phyloP scores from a whole-genome alignment of 2,113 vertebrate species.

The Eulemur rufifrons region DNA sequence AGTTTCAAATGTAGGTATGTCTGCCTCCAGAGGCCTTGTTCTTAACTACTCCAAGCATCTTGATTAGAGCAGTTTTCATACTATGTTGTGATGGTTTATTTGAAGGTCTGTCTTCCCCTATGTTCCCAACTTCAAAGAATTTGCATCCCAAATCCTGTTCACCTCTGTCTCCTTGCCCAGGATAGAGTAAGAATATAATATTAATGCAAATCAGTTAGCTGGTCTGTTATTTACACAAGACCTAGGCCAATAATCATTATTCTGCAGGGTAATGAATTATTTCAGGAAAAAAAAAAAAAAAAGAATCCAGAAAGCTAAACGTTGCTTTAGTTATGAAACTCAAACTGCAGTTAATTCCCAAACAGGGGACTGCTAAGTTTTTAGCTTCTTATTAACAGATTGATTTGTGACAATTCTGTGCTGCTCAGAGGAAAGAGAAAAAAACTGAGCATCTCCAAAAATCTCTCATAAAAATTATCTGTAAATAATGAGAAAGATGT shows the following conservation, averaged over 20 bases:
- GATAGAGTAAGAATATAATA: neutral
- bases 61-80: neutral
- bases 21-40: neutral
- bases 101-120: slow-evolving; percentile 5
- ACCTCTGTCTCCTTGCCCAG: neutral
- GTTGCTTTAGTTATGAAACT: slow-evolving; percentile 13
- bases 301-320: neutral
- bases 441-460: slow-evolving; percentile 73
- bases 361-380: slow-evolving; percentile 5
- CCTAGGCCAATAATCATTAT: neutral
- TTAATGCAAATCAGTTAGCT: neutral
- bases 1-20: neutral
- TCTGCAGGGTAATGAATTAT: neutral
- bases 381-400: slow-evolving; percentile 46
- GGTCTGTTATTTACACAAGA: slow-evolving; percentile 3
- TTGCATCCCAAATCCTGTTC: neutral
- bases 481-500: slow-evolving; percentile 74
- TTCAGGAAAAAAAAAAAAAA: neutral
- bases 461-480: slow-evolving; percentile 70
- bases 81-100: neutral
- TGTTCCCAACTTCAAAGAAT: neutral
- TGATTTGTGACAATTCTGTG: slow-evolving; percentile 44
- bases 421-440: slow-evolving; percentile 3
- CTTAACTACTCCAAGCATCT: neutral
- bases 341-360: neutral